phyloP scores from a whole-genome alignment of 2,888 invertebrate species.

The Melanchra persicariae region DNA sequence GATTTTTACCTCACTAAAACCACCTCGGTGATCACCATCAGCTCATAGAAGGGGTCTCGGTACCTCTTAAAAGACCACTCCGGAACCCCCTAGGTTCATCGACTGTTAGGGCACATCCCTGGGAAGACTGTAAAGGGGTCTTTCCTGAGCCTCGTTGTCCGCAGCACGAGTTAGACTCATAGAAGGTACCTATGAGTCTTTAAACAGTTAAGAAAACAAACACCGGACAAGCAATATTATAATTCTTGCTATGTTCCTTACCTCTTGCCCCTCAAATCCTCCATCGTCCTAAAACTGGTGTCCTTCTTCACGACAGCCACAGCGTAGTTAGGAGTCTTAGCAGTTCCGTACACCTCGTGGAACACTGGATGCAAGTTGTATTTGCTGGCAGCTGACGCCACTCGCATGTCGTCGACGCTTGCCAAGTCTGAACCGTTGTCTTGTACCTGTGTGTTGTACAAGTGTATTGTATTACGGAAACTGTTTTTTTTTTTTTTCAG shows the following conservation, averaged over 20 bases:
- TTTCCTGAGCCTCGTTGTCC: no score
- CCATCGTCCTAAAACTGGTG: conserved; percentile 89
- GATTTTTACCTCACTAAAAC: no score
- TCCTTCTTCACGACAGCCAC: conserved; percentile 92
- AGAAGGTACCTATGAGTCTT: no score
- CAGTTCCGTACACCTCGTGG: conserved; percentile 91
- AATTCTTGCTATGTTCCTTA: conserved; percentile 73
- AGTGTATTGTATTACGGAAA: background rate
- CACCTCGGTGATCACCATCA: no score
- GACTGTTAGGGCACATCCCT: no score
- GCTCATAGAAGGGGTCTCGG: no score
- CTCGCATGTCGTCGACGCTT: conserved; percentile 92
- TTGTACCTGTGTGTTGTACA: conserved; percentile 84
- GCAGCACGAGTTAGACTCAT: no score
- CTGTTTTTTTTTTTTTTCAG: background rate
- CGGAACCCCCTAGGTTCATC: no score
- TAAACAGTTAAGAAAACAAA: no score
- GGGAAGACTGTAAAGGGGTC: no score
- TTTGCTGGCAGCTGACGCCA: conserved; percentile 87
- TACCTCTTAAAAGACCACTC: no score
- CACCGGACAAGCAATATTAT: no score
- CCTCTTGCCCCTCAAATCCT: conserved; percentile 92
- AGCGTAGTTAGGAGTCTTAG: conserved; percentile 91
- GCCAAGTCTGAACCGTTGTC: conserved; percentile 93
- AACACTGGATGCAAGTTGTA: conserved; percentile 92